phyloP scores from a whole-genome alignment of 2,797 vertebrate genomes.

The Alca torda region DNA sequence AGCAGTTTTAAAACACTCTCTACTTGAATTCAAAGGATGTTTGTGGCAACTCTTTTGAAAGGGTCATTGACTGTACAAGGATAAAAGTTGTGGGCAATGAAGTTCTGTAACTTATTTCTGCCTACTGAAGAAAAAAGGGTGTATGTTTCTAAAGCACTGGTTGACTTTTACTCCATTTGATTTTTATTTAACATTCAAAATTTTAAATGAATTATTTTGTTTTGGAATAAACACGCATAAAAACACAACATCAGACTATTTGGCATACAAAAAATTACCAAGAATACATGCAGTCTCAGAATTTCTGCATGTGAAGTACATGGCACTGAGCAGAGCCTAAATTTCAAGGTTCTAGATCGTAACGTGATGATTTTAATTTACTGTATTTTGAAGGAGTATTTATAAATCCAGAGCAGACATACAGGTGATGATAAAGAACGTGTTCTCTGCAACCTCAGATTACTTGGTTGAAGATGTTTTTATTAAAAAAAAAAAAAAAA shows the following conservation, averaged over 20 bases:
- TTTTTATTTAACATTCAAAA: neutral
- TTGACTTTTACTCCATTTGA: neutral
- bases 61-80: constrained; percentile 30
- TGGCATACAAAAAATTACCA: neutral
- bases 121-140: neutral
- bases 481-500: no score
- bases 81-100: constrained; percentile 25
- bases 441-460: neutral
- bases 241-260: neutral
- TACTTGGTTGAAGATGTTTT: neutral
- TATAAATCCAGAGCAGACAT: neutral
- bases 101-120: constrained; percentile 20
- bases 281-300: neutral
- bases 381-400: neutral
- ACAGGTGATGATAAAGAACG: neutral
- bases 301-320: neutral
- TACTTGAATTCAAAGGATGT: neutral
- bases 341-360: neutral
- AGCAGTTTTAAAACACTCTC: neutral
- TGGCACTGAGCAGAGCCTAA: neutral
- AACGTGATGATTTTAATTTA: neutral
- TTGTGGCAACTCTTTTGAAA: constrained; percentile 21
- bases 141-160: neutral
- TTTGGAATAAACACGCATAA: neutral
- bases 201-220: neutral